Evolutionary conservation across 2,797 vertebrate genomes (phyloP).

Genomic region (Sebastes matsubarae): DNA sequence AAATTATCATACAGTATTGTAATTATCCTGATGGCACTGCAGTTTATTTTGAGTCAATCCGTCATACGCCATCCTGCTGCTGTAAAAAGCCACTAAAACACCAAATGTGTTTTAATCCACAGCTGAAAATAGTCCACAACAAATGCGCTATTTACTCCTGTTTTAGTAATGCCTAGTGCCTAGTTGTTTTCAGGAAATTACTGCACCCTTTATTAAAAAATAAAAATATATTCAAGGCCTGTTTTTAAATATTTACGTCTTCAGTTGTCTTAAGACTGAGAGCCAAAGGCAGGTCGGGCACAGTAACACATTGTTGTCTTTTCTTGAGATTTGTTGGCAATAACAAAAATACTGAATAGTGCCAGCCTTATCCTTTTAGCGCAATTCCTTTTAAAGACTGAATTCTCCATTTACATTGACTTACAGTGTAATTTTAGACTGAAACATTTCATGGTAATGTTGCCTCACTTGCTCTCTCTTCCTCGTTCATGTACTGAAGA

Average conservation of each 20-base stretch:
- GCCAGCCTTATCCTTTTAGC: not conserved
- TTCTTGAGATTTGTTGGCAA: not conserved
- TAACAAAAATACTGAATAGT: not conserved
- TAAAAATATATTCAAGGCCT: not conserved
- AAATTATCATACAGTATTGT: not conserved
- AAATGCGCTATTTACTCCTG: not conserved
- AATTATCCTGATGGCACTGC: not conserved
- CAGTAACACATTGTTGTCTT: not conserved
- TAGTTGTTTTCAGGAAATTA: constrained; percentile 4
- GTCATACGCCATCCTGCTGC: not conserved
- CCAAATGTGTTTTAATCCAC: not conserved
- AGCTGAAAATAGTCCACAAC: constrained; percentile 1
- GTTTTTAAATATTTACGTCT: not conserved
- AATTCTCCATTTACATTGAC: not conserved
- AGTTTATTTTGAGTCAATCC: not conserved
- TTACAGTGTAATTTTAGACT: not conserved
- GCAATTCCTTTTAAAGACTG: not conserved
- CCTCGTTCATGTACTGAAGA: not conserved
- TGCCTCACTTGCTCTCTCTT: not conserved
- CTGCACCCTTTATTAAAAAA: not conserved
- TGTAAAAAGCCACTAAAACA: not conserved
- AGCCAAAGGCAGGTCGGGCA: not conserved
- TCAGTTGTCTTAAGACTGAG: not conserved
- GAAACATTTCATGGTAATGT: constrained; percentile 1
- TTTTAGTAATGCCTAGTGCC: not conserved